These are phyloP conservation scores for Microcebus griseorufus DNA, from an alignment of 2,113 vertebrate genomes.

Conservation along the genomic window DNA sequence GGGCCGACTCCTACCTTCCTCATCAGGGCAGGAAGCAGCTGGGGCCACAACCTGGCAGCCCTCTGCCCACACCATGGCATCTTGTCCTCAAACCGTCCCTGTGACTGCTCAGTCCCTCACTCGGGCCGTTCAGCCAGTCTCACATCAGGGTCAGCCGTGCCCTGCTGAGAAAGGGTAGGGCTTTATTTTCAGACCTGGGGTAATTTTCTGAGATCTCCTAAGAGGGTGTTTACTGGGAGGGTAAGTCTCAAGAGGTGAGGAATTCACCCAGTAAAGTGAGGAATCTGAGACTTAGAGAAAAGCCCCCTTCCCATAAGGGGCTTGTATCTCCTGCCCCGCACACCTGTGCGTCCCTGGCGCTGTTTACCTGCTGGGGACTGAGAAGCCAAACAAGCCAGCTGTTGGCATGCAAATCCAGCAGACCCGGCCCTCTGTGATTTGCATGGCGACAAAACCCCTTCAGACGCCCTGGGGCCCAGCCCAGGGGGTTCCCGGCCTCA, in stretches of 20 bases:
- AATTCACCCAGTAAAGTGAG: not conserved
- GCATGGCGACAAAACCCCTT: constrained; percentile 16
- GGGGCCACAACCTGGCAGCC: fast-evolving
- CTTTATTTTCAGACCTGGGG: not conserved
- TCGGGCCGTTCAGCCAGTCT: not conserved
- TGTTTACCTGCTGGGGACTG: constrained; percentile 2
- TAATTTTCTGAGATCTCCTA: constrained; percentile 2
- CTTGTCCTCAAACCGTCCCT: not conserved
- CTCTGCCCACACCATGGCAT: fast-evolving
- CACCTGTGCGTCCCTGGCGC: not conserved
- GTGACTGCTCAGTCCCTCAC: not conserved
- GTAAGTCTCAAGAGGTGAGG: not conserved
- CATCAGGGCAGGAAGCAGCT: not conserved
- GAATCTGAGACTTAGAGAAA: constrained; percentile 8
- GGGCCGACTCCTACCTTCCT: not conserved
- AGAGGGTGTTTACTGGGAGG: not conserved
- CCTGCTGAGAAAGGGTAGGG: not conserved
- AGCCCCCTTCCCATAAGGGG: not conserved
- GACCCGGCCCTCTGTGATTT: not conserved
- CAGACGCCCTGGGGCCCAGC: not conserved
- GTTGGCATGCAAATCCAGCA: constrained; percentile 24
- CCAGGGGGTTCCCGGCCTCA: not conserved
- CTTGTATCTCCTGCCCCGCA: no score
- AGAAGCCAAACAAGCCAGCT: not conserved
- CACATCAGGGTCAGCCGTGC: not conserved